These are phyloP conservation scores for Apodemia duryi DNA, from an alignment of 2,888 invertebrate species.

Conservation along the genomic window DNA sequence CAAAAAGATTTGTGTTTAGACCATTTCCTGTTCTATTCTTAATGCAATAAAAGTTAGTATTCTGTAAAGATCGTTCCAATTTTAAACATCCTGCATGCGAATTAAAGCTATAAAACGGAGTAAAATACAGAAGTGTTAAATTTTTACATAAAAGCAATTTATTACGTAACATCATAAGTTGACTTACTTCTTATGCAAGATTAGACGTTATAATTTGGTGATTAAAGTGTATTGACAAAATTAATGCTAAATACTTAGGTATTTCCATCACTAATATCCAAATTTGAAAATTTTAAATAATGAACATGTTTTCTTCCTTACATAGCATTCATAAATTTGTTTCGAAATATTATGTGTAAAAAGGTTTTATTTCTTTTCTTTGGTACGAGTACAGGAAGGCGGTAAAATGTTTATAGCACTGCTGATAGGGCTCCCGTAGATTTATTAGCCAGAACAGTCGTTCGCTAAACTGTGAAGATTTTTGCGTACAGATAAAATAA, in stretches of 20 bases:
- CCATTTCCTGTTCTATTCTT: constrained; percentile 70
- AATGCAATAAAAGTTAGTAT: constrained; percentile 63
- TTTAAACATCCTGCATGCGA: constrained; percentile 32
- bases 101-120: constrained; percentile 28
- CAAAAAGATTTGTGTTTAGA: too few species aligned
- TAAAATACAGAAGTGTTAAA: constrained; percentile 29
- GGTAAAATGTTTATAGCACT: constrained; percentile 62
- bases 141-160: background rate
- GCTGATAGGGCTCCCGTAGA: constrained; percentile 44
- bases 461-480: constrained; percentile 43
- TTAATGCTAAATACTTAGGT: background rate
- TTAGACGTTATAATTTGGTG: background rate
- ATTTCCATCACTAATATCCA: background rate
- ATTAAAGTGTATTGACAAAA: background rate
- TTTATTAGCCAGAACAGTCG: constrained; percentile 39
- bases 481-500: constrained; percentile 29
- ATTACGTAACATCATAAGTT: constrained; percentile 2
- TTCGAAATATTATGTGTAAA: constrained; percentile 6
- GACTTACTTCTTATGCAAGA: background rate
- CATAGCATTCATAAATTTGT: background rate
- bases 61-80: constrained; percentile 47
- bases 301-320: background rate
- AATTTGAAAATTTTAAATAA: background rate
- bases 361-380: constrained; percentile 16
- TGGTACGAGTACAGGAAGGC: constrained; percentile 44